Percentiles rank a stretch among this genome's conserved stretches.
phyloP scores from a whole-genome alignment of 2,888 invertebrate genomes.

The Julus scandinavius region DNA sequence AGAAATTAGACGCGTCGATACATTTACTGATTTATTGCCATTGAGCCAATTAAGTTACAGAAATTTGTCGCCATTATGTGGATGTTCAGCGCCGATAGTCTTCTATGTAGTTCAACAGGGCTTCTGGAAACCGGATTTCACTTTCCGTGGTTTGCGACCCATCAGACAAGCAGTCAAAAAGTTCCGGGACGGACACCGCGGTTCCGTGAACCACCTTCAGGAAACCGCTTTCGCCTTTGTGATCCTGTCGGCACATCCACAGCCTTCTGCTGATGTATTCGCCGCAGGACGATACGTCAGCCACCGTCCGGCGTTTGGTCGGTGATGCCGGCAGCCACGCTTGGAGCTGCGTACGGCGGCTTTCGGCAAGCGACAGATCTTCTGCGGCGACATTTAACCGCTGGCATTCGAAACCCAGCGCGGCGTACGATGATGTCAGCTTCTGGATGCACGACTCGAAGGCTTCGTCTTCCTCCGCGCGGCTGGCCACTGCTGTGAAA shows the following conservation, averaged over 20 bases:
- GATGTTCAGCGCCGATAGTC: background rate
- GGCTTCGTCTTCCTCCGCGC: background rate
- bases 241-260: slow-evolving; percentile 72
- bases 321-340: slow-evolving; percentile 75
- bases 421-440: slow-evolving; percentile 48
- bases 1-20: no score
- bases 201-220: slow-evolving; percentile 78
- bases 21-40: no score
- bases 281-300: slow-evolving; percentile 76
- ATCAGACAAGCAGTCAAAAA: slow-evolving; percentile 72
- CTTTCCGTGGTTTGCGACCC: slow-evolving; percentile 70
- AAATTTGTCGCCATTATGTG: no score
- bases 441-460: background rate
- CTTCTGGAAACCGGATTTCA: no score
- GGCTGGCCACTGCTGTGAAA: slow-evolving; percentile 70
- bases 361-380: slow-evolving; percentile 75
- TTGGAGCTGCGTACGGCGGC: slow-evolving; percentile 76
- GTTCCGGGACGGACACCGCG: slow-evolving; percentile 77
- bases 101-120: background rate
- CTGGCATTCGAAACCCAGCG: slow-evolving; percentile 76
- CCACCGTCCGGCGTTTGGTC: slow-evolving; percentile 74
- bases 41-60: no score
- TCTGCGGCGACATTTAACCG: slow-evolving; percentile 73
- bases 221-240: slow-evolving; percentile 69
- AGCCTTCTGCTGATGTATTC: slow-evolving; percentile 83